Percentiles rank a stretch among this genome's conserved stretches.
Conservation (phyloP, 2,888 invertebrate species). For the Eubasilissa splendida region DNA sequence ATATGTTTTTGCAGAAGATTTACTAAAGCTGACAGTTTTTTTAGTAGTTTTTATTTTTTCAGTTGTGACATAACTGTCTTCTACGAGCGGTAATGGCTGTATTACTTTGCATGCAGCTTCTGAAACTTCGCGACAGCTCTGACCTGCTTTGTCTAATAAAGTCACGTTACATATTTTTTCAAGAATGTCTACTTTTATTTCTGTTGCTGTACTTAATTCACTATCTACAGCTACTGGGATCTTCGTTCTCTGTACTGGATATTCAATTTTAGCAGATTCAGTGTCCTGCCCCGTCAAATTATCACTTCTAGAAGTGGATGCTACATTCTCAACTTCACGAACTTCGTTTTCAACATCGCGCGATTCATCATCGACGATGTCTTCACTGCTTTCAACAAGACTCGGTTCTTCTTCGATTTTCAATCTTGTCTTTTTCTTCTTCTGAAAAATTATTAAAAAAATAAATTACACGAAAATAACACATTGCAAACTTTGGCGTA, state of each 20-base stretch:
- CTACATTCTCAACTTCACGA: neutral
- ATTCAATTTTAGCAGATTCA: conserved; percentile 6
- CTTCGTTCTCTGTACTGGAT: neutral
- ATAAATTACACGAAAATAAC: neutral
- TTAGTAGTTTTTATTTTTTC: neutral
- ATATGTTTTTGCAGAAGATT: conserved; percentile 31
- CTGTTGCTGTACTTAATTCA: neutral
- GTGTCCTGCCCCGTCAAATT: neutral
- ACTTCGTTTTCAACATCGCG: neutral
- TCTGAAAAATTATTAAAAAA: conserved; percentile 16
- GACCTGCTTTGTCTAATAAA: conserved; percentile 17
- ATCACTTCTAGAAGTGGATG: neutral
- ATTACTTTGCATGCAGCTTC: conserved; percentile 39
- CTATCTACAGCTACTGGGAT: conserved; percentile 1
- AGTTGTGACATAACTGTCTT: conserved; percentile 31
- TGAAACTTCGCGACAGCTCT: conserved; percentile 45
- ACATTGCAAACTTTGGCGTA: neutral
- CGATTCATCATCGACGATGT: neutral
- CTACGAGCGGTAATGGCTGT: conserved; percentile 26
- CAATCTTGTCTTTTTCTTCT: conserved; percentile 42
- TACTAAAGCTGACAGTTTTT: neutral
- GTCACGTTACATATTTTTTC: conserved; percentile 9
- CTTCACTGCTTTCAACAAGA: neutral
- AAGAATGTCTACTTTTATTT: conserved; percentile 16
- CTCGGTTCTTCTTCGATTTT: conserved; percentile 30